These are phyloP conservation scores for Sapajus apella DNA, from an alignment of 2,113 vertebrate species.

Conservation along the genomic window DNA sequence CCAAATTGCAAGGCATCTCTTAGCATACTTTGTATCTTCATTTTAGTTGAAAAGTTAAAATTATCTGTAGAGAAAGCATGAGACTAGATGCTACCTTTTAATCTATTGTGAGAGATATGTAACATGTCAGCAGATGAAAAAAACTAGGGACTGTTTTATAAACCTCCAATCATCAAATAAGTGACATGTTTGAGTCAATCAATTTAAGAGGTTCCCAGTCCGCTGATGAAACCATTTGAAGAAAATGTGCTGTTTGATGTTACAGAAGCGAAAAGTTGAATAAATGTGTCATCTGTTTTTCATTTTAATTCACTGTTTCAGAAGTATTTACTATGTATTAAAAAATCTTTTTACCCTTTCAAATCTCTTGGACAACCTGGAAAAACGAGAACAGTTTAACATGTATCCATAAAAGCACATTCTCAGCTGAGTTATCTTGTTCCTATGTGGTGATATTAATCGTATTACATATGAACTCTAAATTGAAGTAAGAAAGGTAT, in stretches of 20 bases:
- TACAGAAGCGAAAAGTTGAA: conserved; percentile 76
- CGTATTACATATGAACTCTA: conserved; percentile 8
- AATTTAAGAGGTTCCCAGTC: conserved; percentile 73
- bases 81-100: conserved; percentile 44
- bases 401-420: conserved; percentile 56
- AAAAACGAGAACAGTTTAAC: conserved; percentile 66
- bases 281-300: conserved; percentile 79
- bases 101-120: conserved; percentile 48
- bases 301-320: conserved; percentile 78
- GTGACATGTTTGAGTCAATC: conserved; percentile 74
- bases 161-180: conserved; percentile 60
- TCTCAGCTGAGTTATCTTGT: conserved; percentile 50
- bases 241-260: conserved; percentile 80
- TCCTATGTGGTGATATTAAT: conserved; percentile 12
- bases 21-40: not conserved
- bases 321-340: conserved; percentile 77
- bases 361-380: conserved; percentile 75
- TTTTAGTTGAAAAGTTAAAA: conserved; percentile 38
- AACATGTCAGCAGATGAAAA: conserved; percentile 48
- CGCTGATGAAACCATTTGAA: conserved; percentile 78
- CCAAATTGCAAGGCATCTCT: not conserved
- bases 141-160: conserved; percentile 56
- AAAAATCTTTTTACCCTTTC: conserved; percentile 74
- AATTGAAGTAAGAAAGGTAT: conserved; percentile 35
- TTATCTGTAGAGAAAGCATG: not conserved